Evolutionary conservation across 1,140 invertebrate genomes (phyloP), one percentile per base, ranked within the genome.

Genomic region (Aphelinus atriplicis): DNA sequence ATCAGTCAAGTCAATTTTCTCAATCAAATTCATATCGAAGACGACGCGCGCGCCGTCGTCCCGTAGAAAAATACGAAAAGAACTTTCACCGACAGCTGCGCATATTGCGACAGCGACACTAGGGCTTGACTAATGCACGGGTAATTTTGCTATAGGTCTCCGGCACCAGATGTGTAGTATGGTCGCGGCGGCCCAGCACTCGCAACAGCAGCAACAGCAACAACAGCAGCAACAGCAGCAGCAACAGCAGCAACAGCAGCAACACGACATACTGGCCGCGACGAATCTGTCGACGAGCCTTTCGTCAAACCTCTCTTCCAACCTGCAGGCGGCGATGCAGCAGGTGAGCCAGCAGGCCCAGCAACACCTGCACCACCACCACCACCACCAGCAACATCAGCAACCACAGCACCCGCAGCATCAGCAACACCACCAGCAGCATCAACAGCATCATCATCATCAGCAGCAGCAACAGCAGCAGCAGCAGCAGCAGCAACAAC

Each of bases 121-220:
- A 26, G 26, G 26, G 26, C 26, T 26, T 26, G 26, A 26, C 26
- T 26, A 26, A 26, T 26, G 26, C 26, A 26, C 26, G 26, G 26
- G 26, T 26, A 26, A 26, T 26, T 26, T 26, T 26, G 26, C 26
- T 26, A 26, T 26, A 89, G 92, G 91, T 73, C 84, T 93, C 43
- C 87, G 92, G 64, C 92, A 93, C 78, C 92, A 93, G 82, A 93
- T 93, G 91, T 92, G 90, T 83, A 91, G 90, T 82, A 92, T 92
- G 91, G 92, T 92, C 9, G 92, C 92, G 6, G 91, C 91, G 42
- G 91, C 90, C 48, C 90, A 90, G 57, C 90, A 90, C 56, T 89
- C 89, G 64, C 89, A 90, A 84, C 78, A 84, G 81, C 83, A 84
- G 72, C 80, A 83, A 77, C 56, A 83, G 70, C 77, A 84, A 71